phyloP scores from a whole-genome alignment of 2,888 invertebrate species.

The Apotomis capreana region DNA sequence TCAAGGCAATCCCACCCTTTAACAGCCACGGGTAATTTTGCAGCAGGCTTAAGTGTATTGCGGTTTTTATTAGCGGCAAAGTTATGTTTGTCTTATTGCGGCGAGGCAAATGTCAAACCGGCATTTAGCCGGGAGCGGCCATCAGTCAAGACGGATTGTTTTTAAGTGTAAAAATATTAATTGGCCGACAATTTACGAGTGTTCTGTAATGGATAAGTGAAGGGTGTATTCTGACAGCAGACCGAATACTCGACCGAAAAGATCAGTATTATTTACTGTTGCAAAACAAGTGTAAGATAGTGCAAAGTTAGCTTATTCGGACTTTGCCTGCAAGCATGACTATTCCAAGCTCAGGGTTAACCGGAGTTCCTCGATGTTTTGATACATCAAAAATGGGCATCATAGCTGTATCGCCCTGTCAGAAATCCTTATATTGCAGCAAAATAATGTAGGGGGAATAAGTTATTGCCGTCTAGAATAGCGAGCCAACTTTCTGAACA shows the following conservation, averaged over 20 bases:
- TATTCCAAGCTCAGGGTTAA: neutral
- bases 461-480: neutral
- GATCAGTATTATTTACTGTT: too few species aligned
- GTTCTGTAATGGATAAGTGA: slow-evolving; percentile 28
- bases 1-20: slow-evolving; percentile 1
- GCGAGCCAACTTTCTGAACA: neutral
- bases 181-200: slow-evolving; percentile 60
- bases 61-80: slow-evolving; percentile 23
- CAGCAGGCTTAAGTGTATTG: neutral
- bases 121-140: slow-evolving; percentile 38
- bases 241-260: neutral
- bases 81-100: slow-evolving; percentile 28
- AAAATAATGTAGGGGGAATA: neutral
- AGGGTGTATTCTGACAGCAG: slow-evolving; percentile 23
- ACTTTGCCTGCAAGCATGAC: neutral
- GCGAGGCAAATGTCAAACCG: slow-evolving; percentile 47
- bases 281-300: too few species aligned
- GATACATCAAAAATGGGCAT: neutral
- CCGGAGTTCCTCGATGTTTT: neutral
- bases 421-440: neutral
- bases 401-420: neutral
- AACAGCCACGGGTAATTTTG: neutral
- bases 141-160: slow-evolving; percentile 60
- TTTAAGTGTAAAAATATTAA: slow-evolving; percentile 67
- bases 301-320: too few species aligned